Conservation (phyloP, 2,113 vertebrate species). For the Regulus satrapa region DNA sequence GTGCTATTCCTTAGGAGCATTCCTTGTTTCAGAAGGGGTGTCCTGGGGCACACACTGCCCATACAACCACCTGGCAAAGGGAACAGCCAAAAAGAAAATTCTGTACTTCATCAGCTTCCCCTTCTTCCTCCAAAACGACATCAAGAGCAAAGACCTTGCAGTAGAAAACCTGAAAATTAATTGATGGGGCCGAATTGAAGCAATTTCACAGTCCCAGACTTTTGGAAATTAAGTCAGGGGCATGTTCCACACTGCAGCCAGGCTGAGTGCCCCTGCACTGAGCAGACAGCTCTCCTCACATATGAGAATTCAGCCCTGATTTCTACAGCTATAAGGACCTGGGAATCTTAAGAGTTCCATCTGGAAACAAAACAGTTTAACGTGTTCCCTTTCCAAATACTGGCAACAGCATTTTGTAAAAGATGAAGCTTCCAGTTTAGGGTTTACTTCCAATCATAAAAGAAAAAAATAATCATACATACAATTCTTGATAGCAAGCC, state of each 20-base stretch:
- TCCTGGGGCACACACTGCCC: background rate
- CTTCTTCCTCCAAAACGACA: background rate
- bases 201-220: constrained; percentile 1
- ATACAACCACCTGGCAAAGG: background rate
- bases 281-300: background rate
- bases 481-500: background rate
- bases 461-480: background rate
- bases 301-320: background rate
- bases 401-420: background rate
- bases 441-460: background rate
- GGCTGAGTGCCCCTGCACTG: background rate
- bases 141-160: background rate
- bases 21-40: background rate
- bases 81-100: background rate
- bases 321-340: background rate
- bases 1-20: background rate
- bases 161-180: background rate
- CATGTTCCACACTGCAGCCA: rapidly evolving
- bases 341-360: background rate
- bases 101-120: background rate
- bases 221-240: background rate
- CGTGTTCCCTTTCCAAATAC: background rate
- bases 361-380: background rate
- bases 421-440: background rate
- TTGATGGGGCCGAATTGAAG: background rate